phyloP scores from a whole-genome alignment of 2,888 invertebrate genomes.

The Thecophora atra region DNA sequence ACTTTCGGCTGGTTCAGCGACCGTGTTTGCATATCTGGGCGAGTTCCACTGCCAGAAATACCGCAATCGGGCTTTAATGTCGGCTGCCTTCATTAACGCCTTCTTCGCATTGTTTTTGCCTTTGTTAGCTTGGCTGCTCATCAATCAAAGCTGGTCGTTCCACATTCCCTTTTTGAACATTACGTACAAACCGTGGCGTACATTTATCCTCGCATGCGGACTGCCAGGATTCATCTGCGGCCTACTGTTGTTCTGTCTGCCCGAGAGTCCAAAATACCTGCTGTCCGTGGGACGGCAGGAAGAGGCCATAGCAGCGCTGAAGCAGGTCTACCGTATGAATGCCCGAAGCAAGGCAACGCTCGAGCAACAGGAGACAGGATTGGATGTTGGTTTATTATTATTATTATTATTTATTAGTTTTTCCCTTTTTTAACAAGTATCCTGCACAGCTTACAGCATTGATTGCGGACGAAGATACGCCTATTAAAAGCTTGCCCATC shows the following conservation, averaged over 20 bases:
- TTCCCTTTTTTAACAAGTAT: neutral
- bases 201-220: constrained; percentile 57
- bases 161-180: constrained; percentile 51
- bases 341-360: constrained; percentile 44
- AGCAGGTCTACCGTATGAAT: constrained; percentile 51
- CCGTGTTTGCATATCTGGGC: constrained; percentile 68
- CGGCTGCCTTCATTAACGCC: constrained; percentile 57
- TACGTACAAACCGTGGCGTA: constrained; percentile 58
- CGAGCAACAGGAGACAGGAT: neutral
- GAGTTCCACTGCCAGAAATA: constrained; percentile 67
- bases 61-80: constrained; percentile 64
- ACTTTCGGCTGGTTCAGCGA: constrained; percentile 66
- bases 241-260: constrained; percentile 51
- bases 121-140: constrained; percentile 55
- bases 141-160: constrained; percentile 57
- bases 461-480: constrained; percentile 10
- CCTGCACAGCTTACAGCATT: constrained; percentile 14
- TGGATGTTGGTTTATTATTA: neutral
- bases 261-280: constrained; percentile 62
- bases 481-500: neutral
- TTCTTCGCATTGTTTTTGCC: constrained; percentile 55
- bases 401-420: neutral
- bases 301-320: constrained; percentile 52
- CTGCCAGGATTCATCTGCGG: constrained; percentile 55
- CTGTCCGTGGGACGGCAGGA: constrained; percentile 51